Conservation (phyloP, 2,888 invertebrate genomes). For the Agrilus mali region DNA sequence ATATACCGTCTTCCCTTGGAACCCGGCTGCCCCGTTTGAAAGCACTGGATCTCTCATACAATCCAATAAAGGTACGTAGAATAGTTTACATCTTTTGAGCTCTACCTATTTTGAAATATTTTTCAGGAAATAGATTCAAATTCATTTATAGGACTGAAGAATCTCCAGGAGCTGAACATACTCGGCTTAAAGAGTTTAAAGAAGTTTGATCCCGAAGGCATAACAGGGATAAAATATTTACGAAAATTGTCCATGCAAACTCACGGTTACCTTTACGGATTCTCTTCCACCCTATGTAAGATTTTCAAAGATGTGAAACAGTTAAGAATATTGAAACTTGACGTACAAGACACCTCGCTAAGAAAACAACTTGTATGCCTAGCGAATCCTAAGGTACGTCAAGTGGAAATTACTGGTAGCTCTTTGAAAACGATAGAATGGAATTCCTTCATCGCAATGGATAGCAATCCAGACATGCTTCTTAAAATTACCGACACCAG, state of each 20-base stretch:
- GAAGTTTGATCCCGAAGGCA: slow-evolving; percentile 61
- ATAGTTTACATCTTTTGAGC: not conserved
- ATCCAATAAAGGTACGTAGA: slow-evolving; percentile 58
- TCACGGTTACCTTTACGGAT: slow-evolving; percentile 60
- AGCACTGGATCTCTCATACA: slow-evolving; percentile 65
- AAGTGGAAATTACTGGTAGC: slow-evolving; percentile 67
- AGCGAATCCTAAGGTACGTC: slow-evolving; percentile 60
- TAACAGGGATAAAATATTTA: slow-evolving; percentile 58
- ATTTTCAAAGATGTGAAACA: slow-evolving; percentile 60
- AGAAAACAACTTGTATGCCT: slow-evolving; percentile 64
- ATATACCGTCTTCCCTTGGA: slow-evolving; percentile 66
- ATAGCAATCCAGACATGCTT: slow-evolving; percentile 61
- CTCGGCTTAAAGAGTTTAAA: slow-evolving; percentile 60
- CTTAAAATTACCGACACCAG: slow-evolving; percentile 67
- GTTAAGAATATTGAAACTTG: slow-evolving; percentile 61
- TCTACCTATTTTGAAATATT: slow-evolving; percentile 3
- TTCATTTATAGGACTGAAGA: slow-evolving; percentile 56
- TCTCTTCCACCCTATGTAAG: slow-evolving; percentile 47
- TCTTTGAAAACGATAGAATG: slow-evolving; percentile 62
- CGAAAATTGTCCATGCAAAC: slow-evolving; percentile 59
- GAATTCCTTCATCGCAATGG: slow-evolving; percentile 64
- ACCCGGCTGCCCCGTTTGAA: slow-evolving; percentile 58
- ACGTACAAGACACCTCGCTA: slow-evolving; percentile 60
- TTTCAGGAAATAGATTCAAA: slow-evolving; percentile 54
- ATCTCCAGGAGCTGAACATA: slow-evolving; percentile 62